Conservation (phyloP, 1,140 invertebrate genomes). For the Nixonia krombeini region DNA sequence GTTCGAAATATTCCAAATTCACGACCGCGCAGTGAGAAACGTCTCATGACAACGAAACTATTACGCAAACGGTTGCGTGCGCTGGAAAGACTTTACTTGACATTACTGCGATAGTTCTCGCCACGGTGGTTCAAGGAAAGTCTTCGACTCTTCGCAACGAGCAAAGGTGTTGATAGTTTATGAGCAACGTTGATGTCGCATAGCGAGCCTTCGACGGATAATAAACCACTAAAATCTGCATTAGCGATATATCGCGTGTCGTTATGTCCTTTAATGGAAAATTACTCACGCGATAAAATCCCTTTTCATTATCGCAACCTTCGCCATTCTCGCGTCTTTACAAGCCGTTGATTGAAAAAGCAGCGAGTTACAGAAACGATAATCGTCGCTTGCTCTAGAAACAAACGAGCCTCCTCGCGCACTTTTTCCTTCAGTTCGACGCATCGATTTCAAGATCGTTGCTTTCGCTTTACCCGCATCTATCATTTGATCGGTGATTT, state of each 20-base stretch:
- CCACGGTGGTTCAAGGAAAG: conserved; percentile 46
- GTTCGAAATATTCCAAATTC: too few species aligned
- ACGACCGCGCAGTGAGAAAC: too few species aligned
- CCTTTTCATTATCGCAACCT: too few species aligned
- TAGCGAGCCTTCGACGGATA: too few species aligned
- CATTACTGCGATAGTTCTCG: conserved; percentile 16
- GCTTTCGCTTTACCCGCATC: conserved; percentile 34
- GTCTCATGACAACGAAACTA: background rate
- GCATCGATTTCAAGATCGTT: conserved; percentile 35
- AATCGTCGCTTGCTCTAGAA: too few species aligned
- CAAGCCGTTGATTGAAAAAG: too few species aligned
- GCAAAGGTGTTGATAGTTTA: conserved; percentile 14
- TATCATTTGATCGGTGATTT: conserved; percentile 28
- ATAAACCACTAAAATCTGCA: too few species aligned
- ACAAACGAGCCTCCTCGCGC: conserved; percentile 3
- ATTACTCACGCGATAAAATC: background rate
- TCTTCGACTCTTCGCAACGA: conserved; percentile 5
- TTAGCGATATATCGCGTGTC: too few species aligned
- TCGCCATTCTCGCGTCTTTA: too few species aligned
- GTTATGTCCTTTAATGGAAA: background rate
- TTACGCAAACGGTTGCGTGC: conserved; percentile 28
- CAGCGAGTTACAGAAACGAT: too few species aligned
- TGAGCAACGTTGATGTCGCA: conserved; percentile 3
- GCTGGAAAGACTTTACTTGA: conserved; percentile 8
- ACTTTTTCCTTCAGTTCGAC: conserved; percentile 21